Evolutionary conservation across 1,140 invertebrate species (phyloP), one percentile per base, ranked within the genome.

Genomic region (Drosophila kanapiae): DNA sequence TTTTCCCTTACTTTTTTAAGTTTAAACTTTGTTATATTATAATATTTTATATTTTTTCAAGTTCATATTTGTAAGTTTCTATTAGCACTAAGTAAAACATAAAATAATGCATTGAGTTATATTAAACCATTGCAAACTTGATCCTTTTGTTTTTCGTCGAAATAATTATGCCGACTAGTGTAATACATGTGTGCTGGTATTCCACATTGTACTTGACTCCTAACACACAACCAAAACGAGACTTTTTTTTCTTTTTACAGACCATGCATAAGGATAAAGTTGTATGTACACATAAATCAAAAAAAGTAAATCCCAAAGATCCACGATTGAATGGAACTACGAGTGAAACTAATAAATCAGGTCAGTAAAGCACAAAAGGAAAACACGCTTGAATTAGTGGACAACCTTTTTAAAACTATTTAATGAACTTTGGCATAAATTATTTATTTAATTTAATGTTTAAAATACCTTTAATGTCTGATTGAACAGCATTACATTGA

Each of bases 321-420:
- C 80, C 68, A 67, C 91, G 83, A 74, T 59, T 80, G 62, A 91
- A 91, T 75, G 86, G 86, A 88, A 45, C 74, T 51, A 56, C 80
- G 80, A 91, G 86, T 78, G 86, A 91, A 91, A 91, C 29, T 61
- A 82, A 91, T 86, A 91, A 91, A 91, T 74, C 82, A 86, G 86
- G 86, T 91, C 51, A 86, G 83, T 87, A 79, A 79, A 45, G 54
- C 29, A 48, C 9, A 62, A 59, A n/a, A 18, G 11, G 56, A 57
- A n/a, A 64, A n/a, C 37, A 14, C 11, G 13, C 6, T 33, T 42
- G 2, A 40, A 14, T n/a, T 6, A 53, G 13, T 47, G 2, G 18
- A 47, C 11, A 47, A 13, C 16, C 23, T 18, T 23, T 18, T 23
- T 11, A 9, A 45, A 11, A 23, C 18, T 18, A 23, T 38, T 0